Evolutionary conservation across 2,113 vertebrate species (phyloP), one percentile per base, ranked within the genome.

Genomic region (Oreocharis arfaki): DNA sequence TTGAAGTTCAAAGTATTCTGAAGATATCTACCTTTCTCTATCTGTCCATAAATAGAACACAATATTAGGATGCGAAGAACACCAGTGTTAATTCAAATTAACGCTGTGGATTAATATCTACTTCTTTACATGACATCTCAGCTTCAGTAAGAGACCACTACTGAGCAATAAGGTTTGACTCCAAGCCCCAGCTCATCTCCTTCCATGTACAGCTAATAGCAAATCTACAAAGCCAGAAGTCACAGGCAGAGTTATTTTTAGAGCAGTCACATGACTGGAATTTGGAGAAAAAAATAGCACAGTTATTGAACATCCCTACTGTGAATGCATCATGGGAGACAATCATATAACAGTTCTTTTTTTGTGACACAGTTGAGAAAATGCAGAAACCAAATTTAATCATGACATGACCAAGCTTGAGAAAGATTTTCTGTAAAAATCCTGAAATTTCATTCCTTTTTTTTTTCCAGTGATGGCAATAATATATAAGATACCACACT

Each of bases 171-270:
- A 75, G 21, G 13, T 93, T 68, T 78, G 47, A 87, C n/a, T 75
- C 26, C 37, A 87, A 94, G 41, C 4, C 69, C 39, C 41, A 3
- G 4, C n/a, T 93, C 30, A 22, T 87, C 65, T 59, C 89, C 73
- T 86, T 90, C 56, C 33, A 81, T 26, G 81, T 84, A 75, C 33
- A 39, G 20, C 52, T 87, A 91, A 92, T 78, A 89, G 57, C 9
- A 73, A 94, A 87, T 57, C 77, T 82, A 82, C 52, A 95, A 89
- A 92, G 53, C 41, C 47, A 91, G 60, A 89, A 97, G 42, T 82
- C 84, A 76, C 24, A 95, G 81, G 69, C 94, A 87, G 57, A 59
- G 24, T 49, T 96, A 93, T 91, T 97, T 95, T 94, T 93, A 93
- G 41, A 16, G 21, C n/a, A 85, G 57, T 96, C 93, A 96, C 33